Percentiles rank a stretch among this genome's conserved stretches.
phyloP scores from a whole-genome alignment of 92 coral and sea anemone genomes.

The Phenganax stokvisi region DNA sequence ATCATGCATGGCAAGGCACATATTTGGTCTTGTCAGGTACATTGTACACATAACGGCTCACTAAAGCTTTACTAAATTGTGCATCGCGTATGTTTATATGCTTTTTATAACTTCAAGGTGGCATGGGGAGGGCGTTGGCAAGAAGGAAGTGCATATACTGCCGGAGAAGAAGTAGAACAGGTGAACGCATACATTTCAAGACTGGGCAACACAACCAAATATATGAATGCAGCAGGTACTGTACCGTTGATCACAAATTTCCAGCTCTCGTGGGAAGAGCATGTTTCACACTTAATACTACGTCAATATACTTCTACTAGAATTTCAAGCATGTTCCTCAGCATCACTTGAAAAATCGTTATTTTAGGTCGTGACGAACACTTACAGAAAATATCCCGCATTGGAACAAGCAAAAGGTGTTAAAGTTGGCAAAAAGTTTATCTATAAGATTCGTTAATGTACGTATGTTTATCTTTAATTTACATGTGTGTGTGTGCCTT shows the following conservation, averaged over 20 bases:
- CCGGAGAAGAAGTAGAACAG: constrained; percentile 24
- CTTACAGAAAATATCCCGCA: constrained; percentile 20
- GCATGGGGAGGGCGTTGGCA: constrained; percentile 33
- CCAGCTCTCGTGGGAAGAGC: neutral
- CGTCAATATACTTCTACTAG: constrained; percentile 1
- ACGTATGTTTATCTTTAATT: neutral
- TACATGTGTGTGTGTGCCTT: neutral
- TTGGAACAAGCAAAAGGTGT: constrained; percentile 19
- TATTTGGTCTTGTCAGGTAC: constrained; percentile 20
- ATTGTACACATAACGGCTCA: neutral
- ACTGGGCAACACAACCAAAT: constrained; percentile 17
- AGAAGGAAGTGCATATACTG: constrained; percentile 19
- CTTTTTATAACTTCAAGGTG: constrained; percentile 13
- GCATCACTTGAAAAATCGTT: neutral
- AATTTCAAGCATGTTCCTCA: neutral
- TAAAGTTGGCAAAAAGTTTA: constrained; percentile 5
- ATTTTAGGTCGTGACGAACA: constrained; percentile 10
- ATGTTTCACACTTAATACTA: constrained; percentile 1
- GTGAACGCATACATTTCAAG: constrained; percentile 17
- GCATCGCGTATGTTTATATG: neutral
- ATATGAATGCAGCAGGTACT: constrained; percentile 31
- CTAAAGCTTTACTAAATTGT: neutral
- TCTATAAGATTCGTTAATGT: constrained; percentile 5
- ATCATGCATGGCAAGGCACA: constrained; percentile 28
- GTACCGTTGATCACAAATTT: neutral